Evolutionary conservation across 2,113 vertebrate species (phyloP).

Genomic region (Acinonyx jubatus): DNA sequence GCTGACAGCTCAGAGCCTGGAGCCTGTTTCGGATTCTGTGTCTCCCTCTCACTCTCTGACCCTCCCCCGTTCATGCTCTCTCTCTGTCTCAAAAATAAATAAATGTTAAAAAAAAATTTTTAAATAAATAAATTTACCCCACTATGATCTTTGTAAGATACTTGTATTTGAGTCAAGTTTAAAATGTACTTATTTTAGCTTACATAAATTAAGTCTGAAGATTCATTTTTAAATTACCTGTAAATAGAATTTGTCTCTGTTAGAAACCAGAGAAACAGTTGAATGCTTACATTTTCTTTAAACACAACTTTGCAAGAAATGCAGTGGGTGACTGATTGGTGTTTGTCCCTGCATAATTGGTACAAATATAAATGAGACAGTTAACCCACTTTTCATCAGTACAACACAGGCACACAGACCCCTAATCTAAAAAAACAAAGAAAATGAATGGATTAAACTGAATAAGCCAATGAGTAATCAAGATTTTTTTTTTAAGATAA

Average conservation of each 20-base stretch:
- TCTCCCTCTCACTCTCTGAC: too few relatives aligned
- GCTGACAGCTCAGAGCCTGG: too few relatives aligned
- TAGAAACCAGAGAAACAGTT: not conserved
- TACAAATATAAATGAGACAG: not conserved
- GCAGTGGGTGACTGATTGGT: not conserved
- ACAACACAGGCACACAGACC: not conserved
- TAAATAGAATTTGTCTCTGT: not conserved
- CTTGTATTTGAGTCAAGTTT: not conserved
- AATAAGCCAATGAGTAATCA: not conserved
- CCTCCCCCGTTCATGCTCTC: too few relatives aligned
- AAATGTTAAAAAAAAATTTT: too few relatives aligned
- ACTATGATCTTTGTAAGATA: not conserved
- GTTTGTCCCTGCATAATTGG: not conserved
- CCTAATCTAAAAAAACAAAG: not conserved
- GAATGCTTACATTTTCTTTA: conserved; percentile 29
- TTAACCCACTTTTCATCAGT: not conserved
- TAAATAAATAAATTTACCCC: not conserved
- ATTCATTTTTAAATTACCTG: conserved; percentile 8
- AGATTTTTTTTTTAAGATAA: not conserved
- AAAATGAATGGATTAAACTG: not conserved
- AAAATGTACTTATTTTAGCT: conserved; percentile 16
- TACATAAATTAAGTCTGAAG: conserved; percentile 12
- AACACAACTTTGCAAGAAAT: not conserved
- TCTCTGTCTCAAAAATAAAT: too few relatives aligned
- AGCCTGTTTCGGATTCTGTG: too few relatives aligned